phyloP scores from a whole-genome alignment of 1,140 invertebrate genomes.

The Wasmannia auropunctata region DNA sequence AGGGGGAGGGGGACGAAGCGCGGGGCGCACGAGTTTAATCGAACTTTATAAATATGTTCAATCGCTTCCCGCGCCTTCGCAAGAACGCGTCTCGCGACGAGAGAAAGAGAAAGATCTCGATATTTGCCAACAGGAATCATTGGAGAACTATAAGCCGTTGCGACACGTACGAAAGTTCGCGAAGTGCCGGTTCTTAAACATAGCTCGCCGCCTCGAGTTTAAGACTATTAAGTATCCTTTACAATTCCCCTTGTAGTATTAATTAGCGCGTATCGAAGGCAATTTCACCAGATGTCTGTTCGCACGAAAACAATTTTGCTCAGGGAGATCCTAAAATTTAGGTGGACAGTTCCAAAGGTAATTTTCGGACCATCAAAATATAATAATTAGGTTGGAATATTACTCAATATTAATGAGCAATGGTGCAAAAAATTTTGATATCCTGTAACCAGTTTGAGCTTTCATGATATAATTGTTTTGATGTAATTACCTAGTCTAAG shows the following conservation, averaged over 20 bases:
- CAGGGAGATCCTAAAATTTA: no score
- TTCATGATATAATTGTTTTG: no score
- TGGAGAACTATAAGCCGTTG: neutral
- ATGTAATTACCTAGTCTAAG: no score
- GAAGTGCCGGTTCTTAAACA: conserved; percentile 21
- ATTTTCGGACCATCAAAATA: no score
- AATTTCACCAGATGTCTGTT: neutral
- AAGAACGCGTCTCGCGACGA: neutral
- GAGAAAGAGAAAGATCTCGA: neutral
- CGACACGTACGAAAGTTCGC: conserved; percentile 4
- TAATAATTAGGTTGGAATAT: no score
- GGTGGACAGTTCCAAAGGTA: no score
- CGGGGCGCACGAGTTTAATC: conserved; percentile 1
- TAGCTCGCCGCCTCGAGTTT: neutral
- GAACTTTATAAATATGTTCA: conserved; percentile 19
- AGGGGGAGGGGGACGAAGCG: no score
- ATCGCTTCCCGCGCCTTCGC: neutral
- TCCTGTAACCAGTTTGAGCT: no score
- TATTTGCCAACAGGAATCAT: neutral
- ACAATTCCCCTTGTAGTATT: neutral
- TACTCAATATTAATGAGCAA: no score
- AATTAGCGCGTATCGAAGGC: conserved; percentile 28
- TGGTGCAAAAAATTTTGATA: no score
- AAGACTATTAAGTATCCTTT: conserved; percentile 15
- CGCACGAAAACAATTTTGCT: no score